Evolutionary conservation across 2,888 invertebrate species (phyloP).

Genomic region (Ectemnius lituratus): DNA sequence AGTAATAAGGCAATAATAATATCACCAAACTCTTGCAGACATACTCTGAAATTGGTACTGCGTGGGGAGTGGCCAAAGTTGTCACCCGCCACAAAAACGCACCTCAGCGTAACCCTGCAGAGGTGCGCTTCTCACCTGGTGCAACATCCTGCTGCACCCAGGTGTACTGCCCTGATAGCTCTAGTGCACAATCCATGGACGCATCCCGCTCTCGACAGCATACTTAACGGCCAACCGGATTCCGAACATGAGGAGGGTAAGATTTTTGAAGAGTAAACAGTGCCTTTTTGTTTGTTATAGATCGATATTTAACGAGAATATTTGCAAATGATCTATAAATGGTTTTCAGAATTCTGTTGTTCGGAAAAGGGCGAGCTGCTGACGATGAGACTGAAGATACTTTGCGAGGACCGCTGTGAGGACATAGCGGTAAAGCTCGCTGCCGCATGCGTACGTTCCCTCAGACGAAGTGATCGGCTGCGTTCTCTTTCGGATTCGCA

Average conservation of each 20-base stretch:
- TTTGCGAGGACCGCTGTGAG: slow-evolving; percentile 82
- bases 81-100: slow-evolving; percentile 76
- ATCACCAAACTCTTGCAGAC: slow-evolving; percentile 59
- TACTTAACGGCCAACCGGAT: slow-evolving; percentile 76
- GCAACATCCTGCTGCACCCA: slow-evolving; percentile 79
- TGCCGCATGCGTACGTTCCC: slow-evolving; percentile 80
- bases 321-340: slow-evolving; percentile 69
- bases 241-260: slow-evolving; percentile 77
- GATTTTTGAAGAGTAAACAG: slow-evolving; percentile 2
- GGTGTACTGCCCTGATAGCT: slow-evolving; percentile 80
- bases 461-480: slow-evolving; percentile 75
- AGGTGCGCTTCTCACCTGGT: slow-evolving; percentile 77
- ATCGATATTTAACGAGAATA: not conserved
- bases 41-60: slow-evolving; percentile 78
- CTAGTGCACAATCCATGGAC: slow-evolving; percentile 80
- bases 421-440: slow-evolving; percentile 82
- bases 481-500: slow-evolving; percentile 75
- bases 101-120: slow-evolving; percentile 77
- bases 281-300: too few species aligned
- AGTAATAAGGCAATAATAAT: too few species aligned
- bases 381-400: slow-evolving; percentile 81
- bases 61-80: slow-evolving; percentile 81
- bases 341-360: slow-evolving; percentile 80
- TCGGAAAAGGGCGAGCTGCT: slow-evolving; percentile 82
- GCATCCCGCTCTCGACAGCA: slow-evolving; percentile 77